Conservation (phyloP, 2,888 invertebrate species). For the Leptopilina syphax region DNA sequence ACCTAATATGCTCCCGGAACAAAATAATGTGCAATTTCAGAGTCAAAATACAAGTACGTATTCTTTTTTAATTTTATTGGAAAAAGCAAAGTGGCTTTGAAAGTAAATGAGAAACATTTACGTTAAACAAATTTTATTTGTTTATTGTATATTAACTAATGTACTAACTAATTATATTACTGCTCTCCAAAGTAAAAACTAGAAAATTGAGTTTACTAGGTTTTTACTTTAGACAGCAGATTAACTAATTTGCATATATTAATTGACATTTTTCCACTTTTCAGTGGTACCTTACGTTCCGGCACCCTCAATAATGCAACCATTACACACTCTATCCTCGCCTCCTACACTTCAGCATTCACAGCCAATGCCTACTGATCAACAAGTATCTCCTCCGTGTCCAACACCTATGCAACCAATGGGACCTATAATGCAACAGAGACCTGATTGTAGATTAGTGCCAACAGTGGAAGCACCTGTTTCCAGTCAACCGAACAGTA, state of each 20-base stretch:
- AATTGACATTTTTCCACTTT: constrained; percentile 31
- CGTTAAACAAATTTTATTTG: too few relatives aligned
- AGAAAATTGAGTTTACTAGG: too few relatives aligned
- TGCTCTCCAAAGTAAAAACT: too few relatives aligned
- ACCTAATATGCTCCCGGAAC: constrained; percentile 62
- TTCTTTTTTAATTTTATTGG: too few relatives aligned
- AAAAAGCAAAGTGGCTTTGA: too few relatives aligned
- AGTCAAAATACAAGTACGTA: constrained; percentile 64
- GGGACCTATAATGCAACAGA: constrained; percentile 70
- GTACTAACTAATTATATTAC: too few relatives aligned
- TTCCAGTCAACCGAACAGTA: constrained; percentile 61
- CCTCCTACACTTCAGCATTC: constrained; percentile 46
- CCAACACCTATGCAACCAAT: constrained; percentile 64
- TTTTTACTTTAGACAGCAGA: too few relatives aligned
- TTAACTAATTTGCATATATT: not conserved
- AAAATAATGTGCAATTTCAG: constrained; percentile 64
- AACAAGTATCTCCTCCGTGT: constrained; percentile 44
- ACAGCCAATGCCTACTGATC: constrained; percentile 46
- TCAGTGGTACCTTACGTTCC: constrained; percentile 64
- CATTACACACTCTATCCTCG: constrained; percentile 63
- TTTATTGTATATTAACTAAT: too few relatives aligned
- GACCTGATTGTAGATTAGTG: constrained; percentile 71
- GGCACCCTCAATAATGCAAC: constrained; percentile 67
- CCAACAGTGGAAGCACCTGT: constrained; percentile 59
- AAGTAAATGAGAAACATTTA: too few relatives aligned